Evolutionary conservation across 1,140 invertebrate genomes (phyloP).

Genomic region (Macrocentrus cingulum): DNA sequence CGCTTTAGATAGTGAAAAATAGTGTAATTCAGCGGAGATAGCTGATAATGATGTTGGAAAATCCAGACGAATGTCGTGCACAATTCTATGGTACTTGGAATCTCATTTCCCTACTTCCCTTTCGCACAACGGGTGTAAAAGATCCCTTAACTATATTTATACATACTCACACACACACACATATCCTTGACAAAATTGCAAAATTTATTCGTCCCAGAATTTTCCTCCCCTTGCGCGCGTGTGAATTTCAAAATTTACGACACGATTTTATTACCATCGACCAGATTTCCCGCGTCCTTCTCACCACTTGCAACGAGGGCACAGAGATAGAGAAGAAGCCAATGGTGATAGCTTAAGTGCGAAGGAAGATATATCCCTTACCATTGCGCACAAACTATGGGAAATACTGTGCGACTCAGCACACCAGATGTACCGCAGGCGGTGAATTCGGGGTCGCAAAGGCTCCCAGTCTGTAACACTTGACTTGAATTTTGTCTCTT

Average conservation of each 20-base stretch:
- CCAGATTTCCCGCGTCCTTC: slow-evolving; percentile 20
- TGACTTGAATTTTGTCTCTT: slow-evolving; percentile 20
- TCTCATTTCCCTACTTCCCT: no score
- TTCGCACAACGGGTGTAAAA: no score
- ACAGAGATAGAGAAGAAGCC: neutral
- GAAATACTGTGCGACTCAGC: slow-evolving; percentile 30
- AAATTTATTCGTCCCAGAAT: slow-evolving; percentile 26
- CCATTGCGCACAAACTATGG: no score
- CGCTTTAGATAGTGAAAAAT: no score
- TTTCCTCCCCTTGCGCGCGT: neutral
- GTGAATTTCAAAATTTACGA: slow-evolving; percentile 35
- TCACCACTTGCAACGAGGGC: neutral
- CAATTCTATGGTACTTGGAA: slow-evolving; percentile 18
- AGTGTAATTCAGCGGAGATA: no score
- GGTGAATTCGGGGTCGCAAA: slow-evolving; percentile 15
- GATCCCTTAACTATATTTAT: slow-evolving; percentile 7
- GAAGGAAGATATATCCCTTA: no score
- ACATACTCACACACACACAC: neutral
- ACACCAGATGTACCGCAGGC: slow-evolving; percentile 42
- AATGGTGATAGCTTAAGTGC: no score
- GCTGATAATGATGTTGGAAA: no score
- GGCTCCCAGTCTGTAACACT: slow-evolving; percentile 28
- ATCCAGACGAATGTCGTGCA: neutral
- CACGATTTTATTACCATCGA: slow-evolving; percentile 33
- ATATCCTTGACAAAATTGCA: slow-evolving; percentile 3